Conservation (phyloP, 2,888 invertebrate genomes). For the Drosophila meridionalis region DNA sequence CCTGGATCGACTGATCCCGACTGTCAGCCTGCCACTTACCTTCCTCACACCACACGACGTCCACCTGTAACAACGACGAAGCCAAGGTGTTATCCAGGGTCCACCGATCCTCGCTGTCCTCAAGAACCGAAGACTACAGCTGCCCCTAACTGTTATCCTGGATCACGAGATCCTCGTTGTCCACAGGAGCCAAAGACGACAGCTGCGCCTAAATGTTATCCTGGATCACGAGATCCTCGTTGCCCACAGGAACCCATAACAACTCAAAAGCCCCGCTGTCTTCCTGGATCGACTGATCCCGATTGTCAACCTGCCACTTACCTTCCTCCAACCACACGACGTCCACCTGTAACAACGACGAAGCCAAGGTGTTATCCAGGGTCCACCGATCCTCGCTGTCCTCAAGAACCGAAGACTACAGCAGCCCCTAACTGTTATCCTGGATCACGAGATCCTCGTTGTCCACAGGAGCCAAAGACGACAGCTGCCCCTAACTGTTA, state of each 20-base stretch:
- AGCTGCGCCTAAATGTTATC: neutral
- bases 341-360: neutral
- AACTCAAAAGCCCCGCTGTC: slow-evolving; percentile 36
- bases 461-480: neutral
- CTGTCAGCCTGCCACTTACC: slow-evolving; percentile 47
- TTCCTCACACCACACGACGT: slow-evolving; percentile 18
- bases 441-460: neutral
- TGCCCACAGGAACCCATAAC: slow-evolving; percentile 3
- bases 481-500: neutral
- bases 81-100: slow-evolving; percentile 57
- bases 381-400: slow-evolving; percentile 33
- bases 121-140: neutral
- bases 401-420: slow-evolving; percentile 4
- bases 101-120: slow-evolving; percentile 32
- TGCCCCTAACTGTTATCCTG: neutral
- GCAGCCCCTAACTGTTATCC: neutral
- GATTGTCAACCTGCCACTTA: slow-evolving; percentile 49
- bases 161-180: neutral
- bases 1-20: slow-evolving; percentile 82
- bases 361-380: slow-evolving; percentile 58
- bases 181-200: neutral
- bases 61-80: slow-evolving; percentile 2
- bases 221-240: slow-evolving; percentile 1
- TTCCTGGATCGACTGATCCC: slow-evolving; percentile 82
- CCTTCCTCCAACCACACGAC: slow-evolving; percentile 17